Base-by-base conservation (phyloP, 1,140 invertebrate species). In the Pectinophora gossypiella region DNA sequence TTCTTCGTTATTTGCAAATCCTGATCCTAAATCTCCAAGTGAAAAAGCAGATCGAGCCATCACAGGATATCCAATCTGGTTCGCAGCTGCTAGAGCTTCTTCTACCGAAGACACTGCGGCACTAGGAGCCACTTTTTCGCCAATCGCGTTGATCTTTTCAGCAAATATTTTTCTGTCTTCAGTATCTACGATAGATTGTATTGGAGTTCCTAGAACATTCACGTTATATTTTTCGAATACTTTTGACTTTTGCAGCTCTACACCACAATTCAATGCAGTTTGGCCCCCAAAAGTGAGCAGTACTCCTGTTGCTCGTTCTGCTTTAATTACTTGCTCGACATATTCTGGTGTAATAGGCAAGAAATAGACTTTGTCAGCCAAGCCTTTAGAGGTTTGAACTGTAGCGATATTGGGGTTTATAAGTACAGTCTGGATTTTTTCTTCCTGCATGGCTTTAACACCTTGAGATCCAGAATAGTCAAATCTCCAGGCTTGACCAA, bases 361-460 rank as follows among this genome's bases (percentile, higher is more conserved):
- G 78, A 99, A 99, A 76, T 99, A 99, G 12, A 99, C 97, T 90
- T 99, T 99, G 75, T 99, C 98, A 0, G 98, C 97, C 78, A 99
- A 90, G 1, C 98, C 98, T 88, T 98, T 98, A 0, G 98, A 98
- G 0, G 98, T 99, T 89, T 99, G 99, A 0, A 99, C 98, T 0
- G 99, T 99, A 0, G 99, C 99, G 68, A 99, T 99, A 70, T 99
- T 99, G 0, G 99, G 98, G 89, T 99, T 99, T 32, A 99, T 99
- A 0, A 99, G 83, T 4, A 99, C 93, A 0, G 97, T 99, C 78
- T 97, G 93, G 40, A 99, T 96, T 43, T 93, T 93, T 84, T 98
- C 96, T 88, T 99, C 99, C 58, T 94, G 93, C 64, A 99, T 87
- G 1, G 98, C 99, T 90, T 99, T 99, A 23, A 99, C 97, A 1